phyloP scores from a whole-genome alignment of 2,113 vertebrate genomes.

The Leiothrix lutea region DNA sequence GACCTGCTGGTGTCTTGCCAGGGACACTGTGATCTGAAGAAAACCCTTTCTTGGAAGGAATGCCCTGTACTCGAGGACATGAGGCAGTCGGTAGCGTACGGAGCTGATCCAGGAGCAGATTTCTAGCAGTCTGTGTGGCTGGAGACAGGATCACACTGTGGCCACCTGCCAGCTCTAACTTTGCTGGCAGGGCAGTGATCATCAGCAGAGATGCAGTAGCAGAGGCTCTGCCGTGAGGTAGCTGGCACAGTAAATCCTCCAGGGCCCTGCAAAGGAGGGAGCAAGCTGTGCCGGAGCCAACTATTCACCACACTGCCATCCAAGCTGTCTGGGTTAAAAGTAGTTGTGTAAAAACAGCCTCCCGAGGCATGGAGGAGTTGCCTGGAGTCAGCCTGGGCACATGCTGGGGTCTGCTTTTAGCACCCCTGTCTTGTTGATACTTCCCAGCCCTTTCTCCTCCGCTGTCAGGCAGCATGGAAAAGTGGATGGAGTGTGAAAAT shows the following conservation, averaged over 20 bases:
- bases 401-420: not conserved
- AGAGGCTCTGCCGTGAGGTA: conserved; percentile 3
- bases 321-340: not conserved
- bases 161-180: conserved; percentile 7
- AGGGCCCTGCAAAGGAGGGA: conserved; percentile 4
- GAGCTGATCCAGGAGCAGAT: conserved; percentile 2
- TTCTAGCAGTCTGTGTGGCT: conserved; percentile 2
- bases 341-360: not conserved
- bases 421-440: not conserved
- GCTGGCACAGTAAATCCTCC: conserved; percentile 17
- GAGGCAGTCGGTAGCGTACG: not conserved
- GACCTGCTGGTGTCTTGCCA: not conserved
- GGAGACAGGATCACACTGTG: not conserved
- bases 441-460: not conserved
- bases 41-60: conserved; percentile 1
- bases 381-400: not conserved
- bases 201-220: conserved; percentile 30
- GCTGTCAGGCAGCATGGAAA: not conserved
- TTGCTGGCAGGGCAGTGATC: not conserved
- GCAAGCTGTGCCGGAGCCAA: not conserved
- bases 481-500: not conserved
- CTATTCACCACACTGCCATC: not conserved
- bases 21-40: not conserved
- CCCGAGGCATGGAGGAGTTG: not conserved
- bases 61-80: not conserved